Evolutionary conservation across 2,888 invertebrate species (phyloP).

Genomic region (Carpatolechia fugitivella): DNA sequence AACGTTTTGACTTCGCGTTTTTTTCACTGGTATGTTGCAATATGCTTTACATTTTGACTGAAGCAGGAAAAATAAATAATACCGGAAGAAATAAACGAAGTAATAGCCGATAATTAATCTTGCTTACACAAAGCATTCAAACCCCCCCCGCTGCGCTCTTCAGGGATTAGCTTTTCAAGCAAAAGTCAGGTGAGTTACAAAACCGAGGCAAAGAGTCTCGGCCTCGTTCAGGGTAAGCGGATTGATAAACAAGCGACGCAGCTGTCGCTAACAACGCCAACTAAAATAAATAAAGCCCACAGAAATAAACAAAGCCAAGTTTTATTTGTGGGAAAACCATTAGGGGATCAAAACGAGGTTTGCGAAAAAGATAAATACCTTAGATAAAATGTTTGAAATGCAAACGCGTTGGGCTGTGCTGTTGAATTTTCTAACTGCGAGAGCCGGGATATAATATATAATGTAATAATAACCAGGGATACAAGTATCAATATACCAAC

Average conservation of each 20-base stretch:
- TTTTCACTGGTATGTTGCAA: too few species aligned
- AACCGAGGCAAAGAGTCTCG: conserved; percentile 35
- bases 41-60: too few species aligned
- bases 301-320: conserved; percentile 62
- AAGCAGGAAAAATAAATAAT: neutral
- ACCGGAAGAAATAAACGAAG: conserved; percentile 4
- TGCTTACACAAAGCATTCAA: neutral
- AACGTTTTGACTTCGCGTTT: too few species aligned
- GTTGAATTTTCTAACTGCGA: too few species aligned
- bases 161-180: conserved; percentile 27
- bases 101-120: conserved; percentile 8
- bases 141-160: conserved; percentile 3
- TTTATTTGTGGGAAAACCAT: conserved; percentile 69
- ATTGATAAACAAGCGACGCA: conserved; percentile 60
- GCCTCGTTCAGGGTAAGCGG: conserved; percentile 56
- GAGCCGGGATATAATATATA: too few species aligned
- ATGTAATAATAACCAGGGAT: too few species aligned
- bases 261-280: conserved; percentile 57
- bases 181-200: conserved; percentile 49
- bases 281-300: conserved; percentile 62
- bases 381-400: conserved; percentile 43
- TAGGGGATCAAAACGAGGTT: conserved; percentile 57
- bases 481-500: too few species aligned
- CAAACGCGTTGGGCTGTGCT: conserved; percentile 11
- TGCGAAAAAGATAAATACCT: conserved; percentile 54